Base-by-base conservation (phyloP, 2,888 invertebrate genomes). In the Bimastos eiseni region DNA sequence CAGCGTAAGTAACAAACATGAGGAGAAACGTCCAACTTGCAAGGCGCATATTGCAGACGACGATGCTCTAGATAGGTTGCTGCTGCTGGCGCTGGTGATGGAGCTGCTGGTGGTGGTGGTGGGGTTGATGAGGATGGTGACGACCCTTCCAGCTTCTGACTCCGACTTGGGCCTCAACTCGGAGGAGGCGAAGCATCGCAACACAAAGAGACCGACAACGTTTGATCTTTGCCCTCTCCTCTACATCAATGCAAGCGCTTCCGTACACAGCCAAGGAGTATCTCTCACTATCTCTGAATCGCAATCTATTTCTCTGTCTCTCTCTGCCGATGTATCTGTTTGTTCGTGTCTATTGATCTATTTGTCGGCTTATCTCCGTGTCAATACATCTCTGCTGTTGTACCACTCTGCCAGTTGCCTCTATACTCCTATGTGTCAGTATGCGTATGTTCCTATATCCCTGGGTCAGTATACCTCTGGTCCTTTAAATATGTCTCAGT, bases 141-240 rank as follows among this genome's bases (percentile, higher is more conserved):
- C n/a, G 70, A 70, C n/a, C 70, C 70, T 70, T 70, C 70, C 70
- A 70, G 70, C 70, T 70, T 70, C 70, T 70, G 70, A 70, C 70
- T 70, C 70, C 30, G 70, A 70, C 70, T 70, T 70, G 70, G 5
- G 70, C 8, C 70, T n/a, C 70, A 70, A 70, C 70, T 70, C 11
- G 30, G n/a, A 30, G 70, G n/a, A 70, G 30, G n/a, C 70, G 70
- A 70, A 70, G 70, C 70, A 70, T 70, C n/a, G 70, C 70, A 70
- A 70, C n/a, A n/a, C 70, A 30, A 70, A 30, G 24, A 70, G n/a
- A n/a, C 30, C 70, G n/a, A 70, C 70, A n/a, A 70, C 70, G 30
- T 70, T 70, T n/a, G 70, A 70, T n/a, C 70, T 70, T 11, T 70
- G n/a, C 1, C n/a, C 70, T 11, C 30, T 11, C 0, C 8, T 49